Percentiles rank a stretch among this genome's conserved stretches.
Conservation (phyloP, 2,888 invertebrate species). For the Lasioglossum malachurum region DNA sequence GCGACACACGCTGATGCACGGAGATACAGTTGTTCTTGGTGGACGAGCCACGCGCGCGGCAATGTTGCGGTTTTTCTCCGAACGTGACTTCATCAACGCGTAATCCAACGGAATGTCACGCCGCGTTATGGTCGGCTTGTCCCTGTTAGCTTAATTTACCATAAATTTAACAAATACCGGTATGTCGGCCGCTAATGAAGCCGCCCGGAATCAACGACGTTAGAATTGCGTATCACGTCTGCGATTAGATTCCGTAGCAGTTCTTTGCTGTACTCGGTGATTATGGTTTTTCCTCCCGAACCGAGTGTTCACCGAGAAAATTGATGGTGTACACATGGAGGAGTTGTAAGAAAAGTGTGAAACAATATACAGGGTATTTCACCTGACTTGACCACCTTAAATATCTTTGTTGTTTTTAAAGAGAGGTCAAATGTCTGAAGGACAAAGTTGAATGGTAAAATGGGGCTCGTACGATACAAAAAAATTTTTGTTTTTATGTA, state of each 20-base stretch:
- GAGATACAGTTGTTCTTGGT: slow-evolving; percentile 20
- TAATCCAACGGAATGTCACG: slow-evolving; percentile 49
- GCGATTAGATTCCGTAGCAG: neutral
- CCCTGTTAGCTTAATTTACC: slow-evolving; percentile 18
- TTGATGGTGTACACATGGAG: neutral
- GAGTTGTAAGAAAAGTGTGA: neutral
- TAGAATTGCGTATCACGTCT: neutral
- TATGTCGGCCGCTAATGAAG: neutral
- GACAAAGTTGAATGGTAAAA: no score
- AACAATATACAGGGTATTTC: no score
- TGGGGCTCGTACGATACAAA: no score
- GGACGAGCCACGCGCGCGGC: neutral
- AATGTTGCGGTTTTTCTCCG: slow-evolving; percentile 41
- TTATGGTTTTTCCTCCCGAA: neutral
- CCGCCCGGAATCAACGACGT: neutral
- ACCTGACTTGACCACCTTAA: no score
- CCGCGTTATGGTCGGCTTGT: slow-evolving; percentile 32
- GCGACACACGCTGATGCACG: slow-evolving; percentile 18
- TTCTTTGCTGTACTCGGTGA: neutral
- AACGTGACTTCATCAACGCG: slow-evolving; percentile 47
- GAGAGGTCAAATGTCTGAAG: no score
- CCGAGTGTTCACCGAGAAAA: neutral
- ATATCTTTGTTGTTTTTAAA: no score
- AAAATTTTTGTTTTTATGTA: no score
- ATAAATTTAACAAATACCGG: slow-evolving; percentile 34